Conservation (phyloP, 2,113 vertebrate species). For the Brachypodius melanocephalos region DNA sequence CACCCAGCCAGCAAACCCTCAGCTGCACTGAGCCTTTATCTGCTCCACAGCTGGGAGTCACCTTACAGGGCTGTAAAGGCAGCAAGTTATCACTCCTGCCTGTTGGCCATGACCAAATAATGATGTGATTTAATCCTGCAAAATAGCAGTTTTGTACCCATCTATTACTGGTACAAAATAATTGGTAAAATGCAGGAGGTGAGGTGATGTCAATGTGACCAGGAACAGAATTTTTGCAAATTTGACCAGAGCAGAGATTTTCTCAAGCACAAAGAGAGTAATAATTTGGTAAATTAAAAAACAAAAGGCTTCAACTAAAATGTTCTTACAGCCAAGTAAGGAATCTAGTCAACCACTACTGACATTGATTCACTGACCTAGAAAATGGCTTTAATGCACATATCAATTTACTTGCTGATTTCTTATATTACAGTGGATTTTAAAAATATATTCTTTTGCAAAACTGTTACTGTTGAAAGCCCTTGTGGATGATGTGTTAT, state of each 20-base stretch:
- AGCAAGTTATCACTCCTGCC: fast-evolving
- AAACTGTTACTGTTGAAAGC: background rate
- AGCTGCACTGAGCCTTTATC: background rate
- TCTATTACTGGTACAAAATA: background rate
- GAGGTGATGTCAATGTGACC: background rate
- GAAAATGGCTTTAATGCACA: slow-evolving; percentile 76
- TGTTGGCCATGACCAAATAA: background rate
- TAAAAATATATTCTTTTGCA: background rate
- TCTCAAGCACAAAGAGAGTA: background rate
- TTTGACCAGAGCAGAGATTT: background rate
- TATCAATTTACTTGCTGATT: slow-evolving; percentile 71
- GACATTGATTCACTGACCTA: slow-evolving; percentile 69
- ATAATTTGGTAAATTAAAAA: slow-evolving; percentile 65
- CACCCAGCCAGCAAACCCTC: background rate
- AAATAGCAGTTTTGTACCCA: background rate
- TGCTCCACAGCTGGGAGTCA: background rate
- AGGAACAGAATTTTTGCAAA: background rate
- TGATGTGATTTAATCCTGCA: background rate
- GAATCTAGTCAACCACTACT: slow-evolving; percentile 46
- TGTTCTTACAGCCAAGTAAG: slow-evolving; percentile 49
- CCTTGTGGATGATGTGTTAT: background rate
- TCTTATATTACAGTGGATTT: slow-evolving; percentile 62
- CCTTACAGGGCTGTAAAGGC: background rate
- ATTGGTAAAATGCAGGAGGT: background rate
- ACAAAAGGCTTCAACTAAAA: slow-evolving; percentile 56